Conservation (phyloP, 2,113 vertebrate species). For the Chelonoidis abingdonii region DNA sequence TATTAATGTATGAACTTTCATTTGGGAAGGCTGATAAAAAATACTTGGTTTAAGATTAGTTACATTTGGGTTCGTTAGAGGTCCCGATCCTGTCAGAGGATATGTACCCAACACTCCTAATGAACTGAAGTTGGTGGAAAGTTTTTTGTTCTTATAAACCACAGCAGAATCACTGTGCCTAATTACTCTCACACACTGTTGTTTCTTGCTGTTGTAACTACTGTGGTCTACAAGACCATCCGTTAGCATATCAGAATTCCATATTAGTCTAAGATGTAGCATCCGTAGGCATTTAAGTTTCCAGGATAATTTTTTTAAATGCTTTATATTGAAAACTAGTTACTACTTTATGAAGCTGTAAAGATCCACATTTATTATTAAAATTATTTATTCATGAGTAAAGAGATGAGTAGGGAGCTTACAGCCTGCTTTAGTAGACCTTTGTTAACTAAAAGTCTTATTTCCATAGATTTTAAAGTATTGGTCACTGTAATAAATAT, state of each 20-base stretch:
- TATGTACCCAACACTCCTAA: neutral
- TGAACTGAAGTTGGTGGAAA: neutral
- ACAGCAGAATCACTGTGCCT: neutral
- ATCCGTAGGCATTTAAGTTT: rapidly evolving
- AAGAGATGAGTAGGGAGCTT: neutral
- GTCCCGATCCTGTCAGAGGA: neutral
- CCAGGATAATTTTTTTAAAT: neutral
- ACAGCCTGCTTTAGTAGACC: neutral
- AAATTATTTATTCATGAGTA: neutral
- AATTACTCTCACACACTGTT: neutral
- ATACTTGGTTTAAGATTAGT: neutral
- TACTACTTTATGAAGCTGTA: neutral
- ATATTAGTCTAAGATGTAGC: neutral
- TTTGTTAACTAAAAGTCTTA: neutral
- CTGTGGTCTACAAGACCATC: neutral
- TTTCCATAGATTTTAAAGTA: neutral
- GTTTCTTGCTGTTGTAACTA: neutral
- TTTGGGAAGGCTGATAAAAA: neutral
- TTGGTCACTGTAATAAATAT: neutral
- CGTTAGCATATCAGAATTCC: neutral
- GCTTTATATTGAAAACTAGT: neutral
- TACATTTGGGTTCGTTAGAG: neutral
- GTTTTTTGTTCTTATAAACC: neutral
- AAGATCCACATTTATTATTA: neutral
- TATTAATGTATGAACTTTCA: neutral